Base-by-base conservation (phyloP, 2,888 invertebrate genomes). In the Agrotis exclamationis region DNA sequence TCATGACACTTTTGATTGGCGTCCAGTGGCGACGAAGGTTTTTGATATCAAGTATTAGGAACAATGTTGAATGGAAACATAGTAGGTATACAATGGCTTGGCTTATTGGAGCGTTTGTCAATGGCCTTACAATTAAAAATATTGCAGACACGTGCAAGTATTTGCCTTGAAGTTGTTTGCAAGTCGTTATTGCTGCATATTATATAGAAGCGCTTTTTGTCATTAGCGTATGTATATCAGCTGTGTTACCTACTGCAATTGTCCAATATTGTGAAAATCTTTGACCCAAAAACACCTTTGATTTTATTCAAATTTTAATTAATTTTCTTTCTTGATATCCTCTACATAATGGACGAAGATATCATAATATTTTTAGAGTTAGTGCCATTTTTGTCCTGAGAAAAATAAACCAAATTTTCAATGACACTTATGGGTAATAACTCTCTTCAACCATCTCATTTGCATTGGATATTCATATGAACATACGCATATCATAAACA, bases 1-100 rank as follows among this genome's bases (percentile, higher is more conserved):
- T 72, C 64, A 85, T 83, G n/a, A 83, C 68, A 81, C 62, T 88
- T 88, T 84, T 90, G 88, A 93, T 88, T 90, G 90, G 86, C 82
- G 77, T 75, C 88, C 82, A 81, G 71, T 70, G 39, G 85, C 14
- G 86, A 85, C 81, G 76, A 59, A 51, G 65, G 14, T 51, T 24
- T 67, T 63, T 69, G 63, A 77, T 60, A 77, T 78, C 56, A 69
- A 79, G 24, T 57, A 59, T 64, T 68, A 57, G n/a, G 50, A 57
- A 58, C 48, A 60, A 48, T n/a, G 0, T 28, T 67, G 50, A 67
- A 67, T 76, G 33, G 47, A 6, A 18, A 24, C 16, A 13, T n/a
- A n/a, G n/a, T n/a, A n/a, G n/a, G n/a, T n/a, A 11, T n/a, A 64
- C 28, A 53, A 73, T 79, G 20, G 22, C 33, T 24, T 57, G 56